Conservation (phyloP, 2,888 invertebrate species). For the Agrochola lota region DNA sequence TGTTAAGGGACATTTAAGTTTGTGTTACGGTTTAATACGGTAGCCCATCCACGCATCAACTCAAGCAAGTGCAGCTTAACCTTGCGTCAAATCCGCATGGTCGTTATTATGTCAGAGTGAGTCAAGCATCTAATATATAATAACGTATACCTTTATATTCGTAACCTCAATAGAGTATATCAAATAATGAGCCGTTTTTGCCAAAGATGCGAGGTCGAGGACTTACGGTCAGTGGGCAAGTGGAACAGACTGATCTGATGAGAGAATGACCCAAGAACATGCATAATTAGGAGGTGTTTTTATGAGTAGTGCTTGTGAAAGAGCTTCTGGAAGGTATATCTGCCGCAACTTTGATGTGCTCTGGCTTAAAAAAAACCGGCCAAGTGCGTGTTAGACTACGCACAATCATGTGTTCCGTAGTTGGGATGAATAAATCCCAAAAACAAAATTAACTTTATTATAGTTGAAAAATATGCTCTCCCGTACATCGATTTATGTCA, state of each 20-base stretch:
- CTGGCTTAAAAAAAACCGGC: too few relatives aligned
- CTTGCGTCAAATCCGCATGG: conserved; percentile 26
- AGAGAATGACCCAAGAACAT: conserved; percentile 41
- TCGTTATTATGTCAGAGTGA: conserved; percentile 42
- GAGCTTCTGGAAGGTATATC: neutral
- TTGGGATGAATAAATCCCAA: too few relatives aligned
- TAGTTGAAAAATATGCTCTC: too few relatives aligned
- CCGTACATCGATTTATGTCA: too few relatives aligned
- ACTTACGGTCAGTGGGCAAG: conserved; percentile 66
- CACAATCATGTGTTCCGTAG: too few relatives aligned
- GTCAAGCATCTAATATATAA: conserved; percentile 23
- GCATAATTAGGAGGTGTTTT: neutral
- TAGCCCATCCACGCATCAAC: neutral
- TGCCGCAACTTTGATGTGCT: neutral
- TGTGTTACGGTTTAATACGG: neutral
- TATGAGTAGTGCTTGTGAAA: neutral
- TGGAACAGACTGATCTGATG: conserved; percentile 58
- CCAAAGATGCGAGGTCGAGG: conserved; percentile 63
- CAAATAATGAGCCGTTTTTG: conserved; percentile 67
- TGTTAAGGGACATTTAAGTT: neutral
- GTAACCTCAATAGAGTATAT: conserved; percentile 45
- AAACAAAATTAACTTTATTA: too few relatives aligned
- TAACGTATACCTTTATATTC: neutral
- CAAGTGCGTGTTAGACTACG: too few relatives aligned
- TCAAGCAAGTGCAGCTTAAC: conserved; percentile 2